phyloP scores from a whole-genome alignment of 2,797 vertebrate species.

The Lepilemur ruficaudatus region DNA sequence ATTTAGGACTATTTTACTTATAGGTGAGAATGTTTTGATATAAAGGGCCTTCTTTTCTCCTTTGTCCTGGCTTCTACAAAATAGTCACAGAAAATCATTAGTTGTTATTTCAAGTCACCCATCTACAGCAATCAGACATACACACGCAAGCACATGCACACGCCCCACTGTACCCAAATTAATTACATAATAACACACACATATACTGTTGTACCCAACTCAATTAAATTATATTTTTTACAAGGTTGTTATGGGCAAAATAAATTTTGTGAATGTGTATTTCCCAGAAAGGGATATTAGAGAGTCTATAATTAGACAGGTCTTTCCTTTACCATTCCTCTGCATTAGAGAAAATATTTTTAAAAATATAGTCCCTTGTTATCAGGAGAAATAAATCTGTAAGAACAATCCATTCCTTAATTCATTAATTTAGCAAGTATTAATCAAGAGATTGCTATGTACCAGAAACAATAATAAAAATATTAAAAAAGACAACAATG shows the following conservation, averaged over 20 bases:
- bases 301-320: neutral
- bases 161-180: neutral
- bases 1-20: neutral
- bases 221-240: neutral
- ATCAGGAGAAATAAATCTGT: slow-evolving; percentile 22
- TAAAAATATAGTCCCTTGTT: neutral
- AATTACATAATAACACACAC: neutral
- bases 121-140: neutral
- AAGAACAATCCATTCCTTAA: neutral
- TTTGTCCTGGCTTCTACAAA: neutral
- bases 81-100: neutral
- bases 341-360: slow-evolving; percentile 13
- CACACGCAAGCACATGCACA: neutral
- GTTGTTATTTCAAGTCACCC: slow-evolving; percentile 21
- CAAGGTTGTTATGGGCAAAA: neutral
- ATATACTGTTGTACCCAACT: neutral
- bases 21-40: neutral
- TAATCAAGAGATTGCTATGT: slow-evolving; percentile 18
- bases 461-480: neutral
- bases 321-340: neutral
- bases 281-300: neutral
- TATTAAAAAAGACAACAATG: neutral
- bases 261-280: neutral
- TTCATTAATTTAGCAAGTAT: neutral
- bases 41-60: neutral